Evolutionary conservation across 1,140 invertebrate species (phyloP), one percentile per base, ranked within the genome.

Genomic region (Drosophila cardini): DNA sequence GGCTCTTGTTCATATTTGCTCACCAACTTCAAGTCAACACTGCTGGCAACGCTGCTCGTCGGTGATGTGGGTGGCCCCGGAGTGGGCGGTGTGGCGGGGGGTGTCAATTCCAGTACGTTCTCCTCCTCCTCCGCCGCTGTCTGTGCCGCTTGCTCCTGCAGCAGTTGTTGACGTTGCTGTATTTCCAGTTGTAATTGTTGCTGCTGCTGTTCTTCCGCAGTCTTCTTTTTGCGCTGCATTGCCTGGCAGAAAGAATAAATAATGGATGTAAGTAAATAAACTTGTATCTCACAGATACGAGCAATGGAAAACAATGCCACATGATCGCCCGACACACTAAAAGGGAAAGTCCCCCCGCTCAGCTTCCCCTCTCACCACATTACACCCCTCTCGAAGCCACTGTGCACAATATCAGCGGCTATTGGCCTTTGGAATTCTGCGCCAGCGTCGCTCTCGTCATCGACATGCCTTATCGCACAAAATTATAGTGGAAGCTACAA

Each of bases 401-500:
- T 50, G 34, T 50, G 46, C 58, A 43, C 21, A 75, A 70, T 78
- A 69, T 65, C 64, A 76, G 79, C 84, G 82, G 82, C 83, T 87
- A 86, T 87, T 87, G 82, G 82, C 82, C 82, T 83, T 64, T 86
- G 64, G 70, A 70, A 57, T 58, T 56, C 65, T 73, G 53, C 26
- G 69, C 34, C 53, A 48, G 16, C 38, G 48, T 58, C 40, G 48
- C 64, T 21, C 60, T 82, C 74, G 83, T 75, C 73, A 72, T 84
- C 83, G 76, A 75, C 76, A 86, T 56, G 58, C 71, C 80, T 86
- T 86, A 86, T 86, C 82, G 78, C 74, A 72, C 64, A 74, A 69
- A 78, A 53, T 50, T 58, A 73, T 45, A 78, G 38, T 13, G 21
- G 9, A 30, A 62, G n/a, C 38, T 63, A 69, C 67, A 46, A 62